Conservation (phyloP, 2,888 invertebrate genomes). For the Noctua janthe region DNA sequence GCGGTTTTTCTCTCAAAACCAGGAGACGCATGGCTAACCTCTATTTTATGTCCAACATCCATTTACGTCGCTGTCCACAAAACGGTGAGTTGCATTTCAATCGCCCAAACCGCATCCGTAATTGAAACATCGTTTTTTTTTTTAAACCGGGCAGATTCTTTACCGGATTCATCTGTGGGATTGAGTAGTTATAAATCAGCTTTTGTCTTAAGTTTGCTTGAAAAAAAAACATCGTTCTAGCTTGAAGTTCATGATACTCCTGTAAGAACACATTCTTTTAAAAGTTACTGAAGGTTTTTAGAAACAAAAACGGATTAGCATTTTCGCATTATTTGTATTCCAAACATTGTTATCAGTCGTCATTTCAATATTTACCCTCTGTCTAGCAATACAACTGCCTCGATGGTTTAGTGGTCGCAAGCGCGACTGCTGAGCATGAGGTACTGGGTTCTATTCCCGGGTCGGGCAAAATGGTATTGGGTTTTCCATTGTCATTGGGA, state of each 20-base stretch:
- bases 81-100: conserved; percentile 39
- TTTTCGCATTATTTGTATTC: neutral
- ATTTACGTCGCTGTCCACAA: conserved; percentile 24
- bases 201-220: neutral
- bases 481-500: no score
- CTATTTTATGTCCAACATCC: conserved; percentile 23
- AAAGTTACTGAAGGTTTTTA: neutral
- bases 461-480: no score
- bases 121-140: neutral
- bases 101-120: conserved; percentile 3
- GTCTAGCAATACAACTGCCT: neutral
- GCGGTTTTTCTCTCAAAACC: neutral
- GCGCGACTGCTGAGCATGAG: no score
- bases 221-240: neutral
- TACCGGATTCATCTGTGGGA: neutral
- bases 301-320: neutral
- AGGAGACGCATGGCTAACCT: neutral
- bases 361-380: neutral
- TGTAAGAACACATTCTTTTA: no score
- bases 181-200: neutral
- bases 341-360: neutral
- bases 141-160: neutral
- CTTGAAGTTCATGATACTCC: neutral
- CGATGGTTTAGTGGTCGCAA: no score
- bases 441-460: no score